phyloP scores from a whole-genome alignment of 2,113 vertebrate genomes.

The Poecilia latipinna region DNA sequence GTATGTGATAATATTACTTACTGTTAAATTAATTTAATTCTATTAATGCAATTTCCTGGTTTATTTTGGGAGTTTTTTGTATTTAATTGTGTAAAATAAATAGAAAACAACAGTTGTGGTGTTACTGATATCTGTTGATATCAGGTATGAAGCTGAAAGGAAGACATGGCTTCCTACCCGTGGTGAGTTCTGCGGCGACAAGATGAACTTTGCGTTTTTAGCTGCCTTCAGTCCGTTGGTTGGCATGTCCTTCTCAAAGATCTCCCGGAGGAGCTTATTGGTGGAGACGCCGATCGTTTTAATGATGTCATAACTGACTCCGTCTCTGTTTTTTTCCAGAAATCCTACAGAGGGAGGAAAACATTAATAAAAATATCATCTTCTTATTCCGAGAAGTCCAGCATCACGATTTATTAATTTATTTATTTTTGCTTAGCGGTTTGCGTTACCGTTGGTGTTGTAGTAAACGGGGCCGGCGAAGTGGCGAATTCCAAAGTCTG shows the following conservation, averaged over 20 bases:
- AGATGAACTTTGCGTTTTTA: conserved; percentile 63
- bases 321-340: conserved; percentile 95
- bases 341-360: conserved; percentile 80
- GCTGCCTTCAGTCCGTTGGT: conserved; percentile 39
- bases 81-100: no score
- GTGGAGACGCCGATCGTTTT: conserved; percentile 83
- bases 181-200: conserved; percentile 62
- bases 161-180: conserved; percentile 50
- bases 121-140: no score
- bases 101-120: no score
- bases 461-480: conserved; percentile 91
- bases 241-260: conserved; percentile 83
- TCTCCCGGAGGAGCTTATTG: conserved; percentile 86
- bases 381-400: background rate
- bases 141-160: background rate
- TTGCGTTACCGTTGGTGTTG: conserved; percentile 82
- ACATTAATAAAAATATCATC: background rate
- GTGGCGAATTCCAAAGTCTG: conserved; percentile 88
- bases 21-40: no score
- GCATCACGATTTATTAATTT: no score
- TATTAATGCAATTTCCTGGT: no score
- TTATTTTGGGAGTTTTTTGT: no score
- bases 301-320: conserved; percentile 86
- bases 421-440: background rate
- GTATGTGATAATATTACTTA: no score